Percentiles rank a stretch among this genome's conserved stretches.
Conservation (phyloP, 2,797 vertebrate species). For the Sebastes umbrosus region DNA sequence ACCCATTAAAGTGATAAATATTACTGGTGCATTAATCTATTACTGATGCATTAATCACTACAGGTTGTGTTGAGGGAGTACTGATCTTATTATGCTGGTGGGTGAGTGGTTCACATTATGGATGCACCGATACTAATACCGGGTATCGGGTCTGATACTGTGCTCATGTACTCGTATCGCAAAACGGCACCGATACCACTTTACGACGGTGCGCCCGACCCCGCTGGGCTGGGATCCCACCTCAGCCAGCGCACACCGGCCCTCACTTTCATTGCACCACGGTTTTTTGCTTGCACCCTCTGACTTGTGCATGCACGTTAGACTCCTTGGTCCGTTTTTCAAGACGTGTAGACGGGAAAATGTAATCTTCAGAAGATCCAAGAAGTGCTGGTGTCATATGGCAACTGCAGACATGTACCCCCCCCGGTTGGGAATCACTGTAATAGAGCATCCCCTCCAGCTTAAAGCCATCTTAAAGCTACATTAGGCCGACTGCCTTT, state of each 20-base stretch:
- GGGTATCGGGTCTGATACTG: too few relatives aligned
- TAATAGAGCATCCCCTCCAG: background rate
- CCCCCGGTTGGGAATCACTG: background rate
- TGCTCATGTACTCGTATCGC: too few relatives aligned
- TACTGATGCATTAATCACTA: conserved; percentile 1
- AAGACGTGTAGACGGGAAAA: background rate
- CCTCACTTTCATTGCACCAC: too few relatives aligned
- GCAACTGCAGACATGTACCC: background rate
- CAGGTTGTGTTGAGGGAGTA: background rate
- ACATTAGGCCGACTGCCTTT: background rate
- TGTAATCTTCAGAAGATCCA: background rate
- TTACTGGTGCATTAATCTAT: conserved; percentile 1
- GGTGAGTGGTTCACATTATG: background rate
- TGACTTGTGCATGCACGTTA: too few relatives aligned
- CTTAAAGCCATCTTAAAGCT: background rate
- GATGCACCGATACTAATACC: too few relatives aligned
- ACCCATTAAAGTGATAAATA: conserved; percentile 15
- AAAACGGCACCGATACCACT: too few relatives aligned
- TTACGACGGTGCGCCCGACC: too few relatives aligned
- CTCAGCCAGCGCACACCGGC: too few relatives aligned
- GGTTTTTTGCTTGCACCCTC: too few relatives aligned
- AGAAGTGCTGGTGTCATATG: background rate
- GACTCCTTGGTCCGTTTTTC: too few relatives aligned
- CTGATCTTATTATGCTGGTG: background rate
- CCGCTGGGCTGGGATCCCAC: too few relatives aligned